A percentile compares a stretch with the other conserved stretches of the same genome.
Conservation (phyloP, 2,797 vertebrate species). For the Okamejei kenojei region DNA sequence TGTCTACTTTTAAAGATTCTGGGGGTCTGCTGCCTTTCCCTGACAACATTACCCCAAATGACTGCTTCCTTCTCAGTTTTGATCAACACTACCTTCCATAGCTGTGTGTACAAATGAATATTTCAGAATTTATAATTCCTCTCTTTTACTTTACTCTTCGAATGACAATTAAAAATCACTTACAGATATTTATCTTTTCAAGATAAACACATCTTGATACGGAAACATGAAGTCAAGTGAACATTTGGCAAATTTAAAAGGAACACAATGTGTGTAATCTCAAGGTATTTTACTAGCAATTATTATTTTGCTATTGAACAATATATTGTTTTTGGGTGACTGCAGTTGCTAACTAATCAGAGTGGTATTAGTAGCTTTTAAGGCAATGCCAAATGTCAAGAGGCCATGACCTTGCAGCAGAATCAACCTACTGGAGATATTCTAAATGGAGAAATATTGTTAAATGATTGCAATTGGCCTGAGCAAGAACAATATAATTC, state of each 20-base stretch:
- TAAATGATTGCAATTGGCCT: not conserved
- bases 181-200: not conserved
- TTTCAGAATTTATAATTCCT: not conserved
- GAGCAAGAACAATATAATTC: constrained; percentile 21
- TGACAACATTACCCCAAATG: not conserved
- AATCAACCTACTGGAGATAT: not conserved
- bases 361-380: not conserved
- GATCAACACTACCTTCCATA: not conserved
- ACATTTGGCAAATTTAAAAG: not conserved
- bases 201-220: no score
- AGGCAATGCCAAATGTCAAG: not conserved
- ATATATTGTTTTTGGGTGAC: not conserved
- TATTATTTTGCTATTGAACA: not conserved
- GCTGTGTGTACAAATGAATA: not conserved
- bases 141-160: not conserved
- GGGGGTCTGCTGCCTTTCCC: not conserved
- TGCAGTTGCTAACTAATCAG: not conserved
- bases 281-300: not conserved
- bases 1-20: not conserved
- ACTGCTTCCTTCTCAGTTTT: not conserved
- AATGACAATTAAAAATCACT: not conserved
- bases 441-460: constrained; percentile 12
- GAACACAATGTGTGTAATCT: not conserved
- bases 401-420: constrained; percentile 8
- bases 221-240: not conserved